Conservation (phyloP, 92 coral and sea anemone species). For the Galaxea fascicularis region DNA sequence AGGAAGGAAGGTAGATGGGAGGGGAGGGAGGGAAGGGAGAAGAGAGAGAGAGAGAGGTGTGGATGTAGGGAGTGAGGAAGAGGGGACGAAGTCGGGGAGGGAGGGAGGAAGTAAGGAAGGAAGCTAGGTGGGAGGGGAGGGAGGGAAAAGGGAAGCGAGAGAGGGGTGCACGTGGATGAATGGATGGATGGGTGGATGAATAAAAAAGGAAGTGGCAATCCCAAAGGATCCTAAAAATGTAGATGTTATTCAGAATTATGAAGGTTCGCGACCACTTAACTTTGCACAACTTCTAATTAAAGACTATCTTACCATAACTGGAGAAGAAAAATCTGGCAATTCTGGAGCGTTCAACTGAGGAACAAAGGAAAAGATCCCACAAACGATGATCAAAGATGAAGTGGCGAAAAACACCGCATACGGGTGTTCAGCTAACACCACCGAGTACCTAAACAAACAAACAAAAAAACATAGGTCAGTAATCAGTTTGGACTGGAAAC, state of each 20-base stretch:
- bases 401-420: conserved; percentile 78
- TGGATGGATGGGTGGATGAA: no score
- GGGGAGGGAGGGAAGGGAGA: no score
- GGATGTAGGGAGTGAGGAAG: no score
- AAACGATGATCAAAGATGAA: conserved; percentile 67
- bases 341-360: conserved; percentile 92
- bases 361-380: conserved; percentile 79
- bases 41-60: no score
- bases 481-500: not conserved
- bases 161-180: no score
- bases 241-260: not conserved
- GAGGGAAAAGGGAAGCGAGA: no score
- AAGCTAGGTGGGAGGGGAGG: no score
- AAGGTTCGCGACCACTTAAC: not conserved
- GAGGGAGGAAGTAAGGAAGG: no score
- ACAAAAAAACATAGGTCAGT: not conserved
- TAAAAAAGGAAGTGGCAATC: no score
- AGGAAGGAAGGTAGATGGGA: no score
- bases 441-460: conserved; percentile 83
- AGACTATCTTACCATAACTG: conserved; percentile 78
- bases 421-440: conserved; percentile 88
- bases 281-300: not conserved
- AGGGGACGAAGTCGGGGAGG: no score
- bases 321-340: conserved; percentile 88
- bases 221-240: not conserved